Evolutionary conservation across 2,797 vertebrate genomes (phyloP).

Genomic region (Galagoides demidoff): DNA sequence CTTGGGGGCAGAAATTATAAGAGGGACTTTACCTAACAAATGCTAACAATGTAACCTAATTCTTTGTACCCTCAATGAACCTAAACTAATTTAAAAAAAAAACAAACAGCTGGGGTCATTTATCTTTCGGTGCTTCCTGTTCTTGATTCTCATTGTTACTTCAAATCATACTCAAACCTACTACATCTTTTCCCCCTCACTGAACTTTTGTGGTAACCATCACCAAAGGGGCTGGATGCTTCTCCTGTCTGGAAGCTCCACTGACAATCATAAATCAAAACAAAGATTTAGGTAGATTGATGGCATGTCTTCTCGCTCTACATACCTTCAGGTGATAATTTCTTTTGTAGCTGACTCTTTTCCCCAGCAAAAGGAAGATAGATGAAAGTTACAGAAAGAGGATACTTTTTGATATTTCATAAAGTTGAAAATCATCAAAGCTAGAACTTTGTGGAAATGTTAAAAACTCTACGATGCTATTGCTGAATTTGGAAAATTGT

Average conservation of each 20-base stretch:
- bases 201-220: not conserved
- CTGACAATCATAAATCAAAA: constrained; percentile 4
- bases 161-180: not conserved
- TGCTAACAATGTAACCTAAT: no score
- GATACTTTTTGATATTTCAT: constrained; percentile 28
- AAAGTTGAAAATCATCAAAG: constrained; percentile 47
- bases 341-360: constrained; percentile 36
- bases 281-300: not conserved
- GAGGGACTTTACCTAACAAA: no score
- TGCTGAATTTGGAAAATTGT: constrained; percentile 48
- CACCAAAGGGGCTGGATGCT: not conserved
- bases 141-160: constrained; percentile 24
- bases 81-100: no score
- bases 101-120: not conserved
- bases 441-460: not conserved
- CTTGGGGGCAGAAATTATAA: no score
- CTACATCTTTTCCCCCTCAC: not conserved
- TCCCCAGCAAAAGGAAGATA: constrained; percentile 36
- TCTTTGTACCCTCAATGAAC: no score
- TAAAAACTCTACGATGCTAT: constrained; percentile 14
- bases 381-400: constrained; percentile 50
- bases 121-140: not conserved
- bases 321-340: constrained; percentile 28
- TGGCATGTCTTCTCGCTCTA: not conserved
- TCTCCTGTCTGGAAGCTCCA: not conserved